Base-by-base conservation (phyloP, 92 coral and sea anemone species). In the Actinostola sp. region DNA sequence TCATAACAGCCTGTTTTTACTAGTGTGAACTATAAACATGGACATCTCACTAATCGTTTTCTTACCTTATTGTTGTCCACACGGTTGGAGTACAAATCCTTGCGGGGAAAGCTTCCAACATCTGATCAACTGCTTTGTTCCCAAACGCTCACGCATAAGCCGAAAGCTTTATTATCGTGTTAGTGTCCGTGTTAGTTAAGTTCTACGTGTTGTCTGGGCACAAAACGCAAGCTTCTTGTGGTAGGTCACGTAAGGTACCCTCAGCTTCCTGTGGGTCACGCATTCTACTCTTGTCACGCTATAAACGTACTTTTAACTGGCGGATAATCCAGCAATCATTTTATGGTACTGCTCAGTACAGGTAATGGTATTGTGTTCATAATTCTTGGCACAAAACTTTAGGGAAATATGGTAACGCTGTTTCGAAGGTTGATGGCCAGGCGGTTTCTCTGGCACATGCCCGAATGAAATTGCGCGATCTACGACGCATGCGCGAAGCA, bases 71-170 rank as follows among this genome's bases (percentile, higher is more conserved):
- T 27, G 11, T n/a, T n/a, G n/a, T n/a, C n/a, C n/a, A n/a, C n/a
- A n/a, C n/a, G n/a, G n/a, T n/a, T n/a, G n/a, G n/a, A n/a, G n/a
- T n/a, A n/a, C n/a, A n/a, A n/a, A n/a, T n/a, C n/a, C n/a, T n/a
- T 61, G 33, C 42, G 42, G 42, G 42, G 42, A 4, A 36, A 4
- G 42, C 42, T 17, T 30, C 65, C 34, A 61, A 31, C 64, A n/a
- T n/a, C n/a, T n/a, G n/a, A 31, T 30, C 64, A 7, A 68, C 53
- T 50, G 76, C 76, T 21, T 8, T 75, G 81, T 75, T 75, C 81
- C 81, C 81, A 75, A 73, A 63, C 81, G 48, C 46, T 35, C 72
- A 63, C 71, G 81, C 46, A 33, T 66, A 35, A 32, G 63, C 63
- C 42, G 21, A 33, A 61, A 61, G 52, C 35, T 50, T 39, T 8